These are phyloP conservation scores for Dendroctonus ponderosae DNA, from an alignment of 1,140 invertebrate genomes.

Conservation along the genomic window DNA sequence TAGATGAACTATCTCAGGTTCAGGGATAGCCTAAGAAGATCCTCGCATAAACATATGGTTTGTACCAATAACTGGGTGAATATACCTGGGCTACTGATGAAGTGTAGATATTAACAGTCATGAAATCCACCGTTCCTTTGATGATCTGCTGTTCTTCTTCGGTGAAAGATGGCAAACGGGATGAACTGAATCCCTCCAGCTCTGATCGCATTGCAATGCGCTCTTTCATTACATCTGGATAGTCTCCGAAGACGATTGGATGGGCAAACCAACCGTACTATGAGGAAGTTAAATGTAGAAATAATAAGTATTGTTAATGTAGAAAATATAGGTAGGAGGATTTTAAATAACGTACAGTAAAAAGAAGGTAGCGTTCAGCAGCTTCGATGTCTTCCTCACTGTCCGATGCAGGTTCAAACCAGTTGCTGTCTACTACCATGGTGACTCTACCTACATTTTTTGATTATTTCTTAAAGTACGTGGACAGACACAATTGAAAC, in stretches of 20 bases:
- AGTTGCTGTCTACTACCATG: slow-evolving; percentile 28
- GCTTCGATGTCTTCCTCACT: slow-evolving; percentile 19
- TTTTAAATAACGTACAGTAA: slow-evolving; percentile 13
- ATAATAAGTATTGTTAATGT: background rate
- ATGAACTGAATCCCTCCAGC: slow-evolving; percentile 57
- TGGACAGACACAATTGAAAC: background rate
- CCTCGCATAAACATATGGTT: background rate
- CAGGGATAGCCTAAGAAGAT: slow-evolving; percentile 18
- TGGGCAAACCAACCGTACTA: slow-evolving; percentile 62
- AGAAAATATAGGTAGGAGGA: background rate
- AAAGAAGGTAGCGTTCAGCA: slow-evolving; percentile 13
- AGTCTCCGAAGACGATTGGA: slow-evolving; percentile 65
- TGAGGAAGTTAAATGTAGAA: slow-evolving; percentile 31
- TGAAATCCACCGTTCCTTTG: slow-evolving; percentile 45
- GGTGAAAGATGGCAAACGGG: slow-evolving; percentile 49
- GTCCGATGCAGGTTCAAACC: slow-evolving; percentile 23
- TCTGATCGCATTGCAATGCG: slow-evolving; percentile 57
- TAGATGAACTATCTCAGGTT: slow-evolving; percentile 20
- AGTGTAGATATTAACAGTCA: slow-evolving; percentile 24
- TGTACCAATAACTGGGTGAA: too few species aligned
- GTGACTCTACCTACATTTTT: slow-evolving; percentile 19
- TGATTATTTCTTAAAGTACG: too few species aligned
- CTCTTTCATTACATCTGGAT: slow-evolving; percentile 60
- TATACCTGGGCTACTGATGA: slow-evolving; percentile 14
- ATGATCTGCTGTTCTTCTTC: slow-evolving; percentile 58